Evolutionary conservation across 2,888 invertebrate species (phyloP).

Genomic region (Lasioglossum lativentre): DNA sequence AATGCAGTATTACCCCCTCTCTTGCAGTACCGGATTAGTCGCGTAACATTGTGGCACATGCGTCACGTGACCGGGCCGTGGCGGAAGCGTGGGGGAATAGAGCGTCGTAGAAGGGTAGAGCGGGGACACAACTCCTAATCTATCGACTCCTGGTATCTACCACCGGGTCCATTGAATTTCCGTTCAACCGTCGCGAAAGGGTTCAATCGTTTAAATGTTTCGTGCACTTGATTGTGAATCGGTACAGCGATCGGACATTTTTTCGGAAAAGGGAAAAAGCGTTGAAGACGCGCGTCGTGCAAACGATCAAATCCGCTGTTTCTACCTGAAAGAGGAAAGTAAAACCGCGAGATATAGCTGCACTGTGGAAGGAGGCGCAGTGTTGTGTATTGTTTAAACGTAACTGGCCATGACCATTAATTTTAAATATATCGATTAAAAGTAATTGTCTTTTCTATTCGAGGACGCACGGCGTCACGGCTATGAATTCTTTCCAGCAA

Average conservation of each 20-base stretch:
- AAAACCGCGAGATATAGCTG: conserved; percentile 30
- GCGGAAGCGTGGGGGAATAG: too few species aligned
- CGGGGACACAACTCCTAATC: too few species aligned
- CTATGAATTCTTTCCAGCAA: conserved; percentile 15
- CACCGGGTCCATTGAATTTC: not conserved
- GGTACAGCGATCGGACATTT: not conserved
- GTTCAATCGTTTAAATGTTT: conserved; percentile 32
- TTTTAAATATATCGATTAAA: conserved; percentile 58
- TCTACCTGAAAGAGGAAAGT: conserved; percentile 31
- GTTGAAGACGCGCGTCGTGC: not conserved
- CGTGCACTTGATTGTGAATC: conserved; percentile 9
- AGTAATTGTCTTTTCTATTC: conserved; percentile 33
- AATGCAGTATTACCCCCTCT: too few species aligned
- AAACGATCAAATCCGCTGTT: conserved; percentile 21
- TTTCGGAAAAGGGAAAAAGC: not conserved
- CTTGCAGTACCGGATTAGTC: too few species aligned
- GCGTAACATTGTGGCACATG: too few species aligned
- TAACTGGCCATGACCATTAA: conserved; percentile 44
- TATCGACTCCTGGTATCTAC: not conserved
- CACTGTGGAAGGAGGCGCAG: conserved; percentile 34
- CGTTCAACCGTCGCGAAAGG: conserved; percentile 29
- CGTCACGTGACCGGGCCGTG: too few species aligned
- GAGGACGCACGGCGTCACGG: too few species aligned
- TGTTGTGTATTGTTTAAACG: conserved; percentile 58
- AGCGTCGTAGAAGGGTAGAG: too few species aligned